phyloP scores from a whole-genome alignment of 2,888 invertebrate species.

The Cephus sareptanus region DNA sequence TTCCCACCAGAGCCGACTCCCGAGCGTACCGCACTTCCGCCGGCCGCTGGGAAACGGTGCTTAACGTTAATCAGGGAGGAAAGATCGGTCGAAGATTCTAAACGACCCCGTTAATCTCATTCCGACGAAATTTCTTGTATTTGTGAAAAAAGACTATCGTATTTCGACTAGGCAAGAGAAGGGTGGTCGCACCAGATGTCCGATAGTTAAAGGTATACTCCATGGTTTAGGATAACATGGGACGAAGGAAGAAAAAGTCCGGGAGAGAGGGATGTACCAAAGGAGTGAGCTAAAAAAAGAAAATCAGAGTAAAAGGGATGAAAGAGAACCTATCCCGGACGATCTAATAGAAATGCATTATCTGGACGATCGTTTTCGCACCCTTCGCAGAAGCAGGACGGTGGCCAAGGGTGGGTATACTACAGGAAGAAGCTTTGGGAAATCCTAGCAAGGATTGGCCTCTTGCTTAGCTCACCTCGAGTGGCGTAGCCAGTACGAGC shows the following conservation, averaged over 20 bases:
- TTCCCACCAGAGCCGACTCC: background rate
- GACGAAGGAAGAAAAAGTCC: background rate
- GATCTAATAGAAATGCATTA: background rate
- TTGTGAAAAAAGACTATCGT: background rate
- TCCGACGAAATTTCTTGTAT: background rate
- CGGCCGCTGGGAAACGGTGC: background rate
- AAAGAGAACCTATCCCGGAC: background rate
- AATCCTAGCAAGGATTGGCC: background rate
- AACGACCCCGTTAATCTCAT: background rate
- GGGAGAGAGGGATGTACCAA: background rate
- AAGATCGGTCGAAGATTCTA: background rate
- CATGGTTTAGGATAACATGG: background rate
- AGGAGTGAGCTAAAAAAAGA: background rate
- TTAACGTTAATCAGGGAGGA: background rate
- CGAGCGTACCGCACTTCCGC: background rate
- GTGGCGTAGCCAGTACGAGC: conserved; percentile 64
- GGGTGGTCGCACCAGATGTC: background rate
- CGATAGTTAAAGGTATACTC: background rate
- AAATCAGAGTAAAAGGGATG: background rate
- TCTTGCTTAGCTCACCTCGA: conserved; percentile 55
- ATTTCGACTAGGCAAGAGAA: background rate
- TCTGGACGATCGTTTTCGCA: background rate
- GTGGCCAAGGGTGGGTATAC: background rate
- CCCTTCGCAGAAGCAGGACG: background rate
- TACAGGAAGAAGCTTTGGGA: background rate